These are phyloP conservation scores for Parelbella ahira DNA, from an alignment of 2,888 invertebrate genomes.

Conservation along the genomic window DNA sequence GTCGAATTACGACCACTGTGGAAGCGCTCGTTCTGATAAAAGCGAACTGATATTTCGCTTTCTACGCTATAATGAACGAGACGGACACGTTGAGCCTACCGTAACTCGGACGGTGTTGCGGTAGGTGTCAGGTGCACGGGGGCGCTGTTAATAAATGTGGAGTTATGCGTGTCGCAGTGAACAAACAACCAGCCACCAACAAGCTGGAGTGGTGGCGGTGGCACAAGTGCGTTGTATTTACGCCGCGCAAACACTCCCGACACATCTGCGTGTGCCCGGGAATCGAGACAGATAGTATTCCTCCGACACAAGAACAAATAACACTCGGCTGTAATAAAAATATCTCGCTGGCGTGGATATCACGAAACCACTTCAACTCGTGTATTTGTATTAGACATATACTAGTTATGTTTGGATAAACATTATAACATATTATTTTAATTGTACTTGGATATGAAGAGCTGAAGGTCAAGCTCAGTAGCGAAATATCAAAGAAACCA, in stretches of 20 bases:
- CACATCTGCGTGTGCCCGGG: slow-evolving; percentile 51
- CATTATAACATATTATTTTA: neutral
- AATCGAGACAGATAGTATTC: slow-evolving; percentile 52
- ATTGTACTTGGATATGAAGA: too few species aligned
- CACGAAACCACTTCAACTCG: slow-evolving; percentile 12
- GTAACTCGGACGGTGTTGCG: slow-evolving; percentile 5
- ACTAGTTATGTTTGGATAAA: neutral
- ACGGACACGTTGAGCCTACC: too few species aligned
- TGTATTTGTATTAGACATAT: slow-evolving; percentile 10
- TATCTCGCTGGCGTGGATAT: slow-evolving; percentile 18
- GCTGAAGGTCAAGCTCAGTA: too few species aligned
- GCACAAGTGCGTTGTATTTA: slow-evolving; percentile 69
- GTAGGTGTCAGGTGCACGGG: slow-evolving; percentile 12
- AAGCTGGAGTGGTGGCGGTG: slow-evolving; percentile 42
- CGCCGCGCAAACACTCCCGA: slow-evolving; percentile 62
- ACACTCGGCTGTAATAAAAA: slow-evolving; percentile 28
- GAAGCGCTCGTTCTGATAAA: too few species aligned
- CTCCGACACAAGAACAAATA: slow-evolving; percentile 47
- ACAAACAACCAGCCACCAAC: slow-evolving; percentile 56
- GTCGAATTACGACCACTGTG: too few species aligned
- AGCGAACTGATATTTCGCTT: too few species aligned
- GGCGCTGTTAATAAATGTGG: slow-evolving; percentile 38
- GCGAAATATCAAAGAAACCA: too few species aligned
- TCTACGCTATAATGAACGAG: too few species aligned
- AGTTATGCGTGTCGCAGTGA: slow-evolving; percentile 57